Percentiles rank a stretch among this genome's conserved stretches.
Evolutionary conservation across 1,140 invertebrate species (phyloP).

Genomic region (Hormaphis cornu): DNA sequence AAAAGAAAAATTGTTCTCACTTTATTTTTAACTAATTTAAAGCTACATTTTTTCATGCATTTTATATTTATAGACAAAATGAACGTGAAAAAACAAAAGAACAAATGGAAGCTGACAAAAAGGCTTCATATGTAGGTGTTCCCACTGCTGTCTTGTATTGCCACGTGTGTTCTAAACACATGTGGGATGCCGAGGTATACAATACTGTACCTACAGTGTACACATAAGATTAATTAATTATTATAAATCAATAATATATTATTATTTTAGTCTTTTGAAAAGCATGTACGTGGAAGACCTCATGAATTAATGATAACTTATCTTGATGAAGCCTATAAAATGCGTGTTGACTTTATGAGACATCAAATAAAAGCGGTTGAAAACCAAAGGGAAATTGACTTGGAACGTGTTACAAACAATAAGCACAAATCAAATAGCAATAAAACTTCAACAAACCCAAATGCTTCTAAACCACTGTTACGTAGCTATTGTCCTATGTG

Average conservation of each 20-base stretch:
- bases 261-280: constrained; percentile 38
- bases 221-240: background rate
- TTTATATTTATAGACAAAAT: background rate
- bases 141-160: constrained; percentile 56
- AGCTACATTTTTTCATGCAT: background rate
- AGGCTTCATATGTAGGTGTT: constrained; percentile 44
- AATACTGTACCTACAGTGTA: background rate
- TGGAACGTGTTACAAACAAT: constrained; percentile 22
- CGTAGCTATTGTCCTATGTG: constrained; percentile 71
- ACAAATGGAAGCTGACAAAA: constrained; percentile 18
- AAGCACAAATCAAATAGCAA: background rate
- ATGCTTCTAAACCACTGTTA: constrained; percentile 7
- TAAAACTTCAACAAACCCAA: background rate
- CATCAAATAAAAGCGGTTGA: constrained; percentile 36
- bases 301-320: constrained; percentile 38
- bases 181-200: constrained; percentile 64
- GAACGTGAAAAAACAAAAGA: constrained; percentile 18
- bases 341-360: constrained; percentile 37
- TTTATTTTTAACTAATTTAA: too few species aligned
- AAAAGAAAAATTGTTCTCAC: too few species aligned
- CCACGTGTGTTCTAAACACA: constrained; percentile 63
- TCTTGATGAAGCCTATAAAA: constrained; percentile 37
- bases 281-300: constrained; percentile 37
- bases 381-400: constrained; percentile 31
- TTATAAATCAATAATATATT: background rate